Conservation (phyloP, 2,797 vertebrate species). For the Taeniopygia guttata region DNA sequence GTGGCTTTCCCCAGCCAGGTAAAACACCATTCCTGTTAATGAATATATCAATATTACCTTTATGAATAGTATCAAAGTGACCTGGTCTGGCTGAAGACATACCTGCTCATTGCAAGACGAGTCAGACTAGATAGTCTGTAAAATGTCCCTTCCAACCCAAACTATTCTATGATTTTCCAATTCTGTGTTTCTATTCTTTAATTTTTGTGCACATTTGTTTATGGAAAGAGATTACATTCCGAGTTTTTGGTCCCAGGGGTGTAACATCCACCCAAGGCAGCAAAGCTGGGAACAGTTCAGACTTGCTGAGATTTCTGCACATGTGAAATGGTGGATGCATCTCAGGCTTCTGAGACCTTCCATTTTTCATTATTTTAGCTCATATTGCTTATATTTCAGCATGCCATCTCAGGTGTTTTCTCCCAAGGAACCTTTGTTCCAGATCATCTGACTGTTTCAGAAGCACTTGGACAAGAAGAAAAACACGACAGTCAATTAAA, state of each 20-base stretch:
- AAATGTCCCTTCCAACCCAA: background rate
- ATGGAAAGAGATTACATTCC: background rate
- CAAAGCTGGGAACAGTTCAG: background rate
- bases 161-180: accelerated
- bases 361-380: background rate
- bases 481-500: conserved; percentile 83
- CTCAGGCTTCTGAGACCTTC: background rate
- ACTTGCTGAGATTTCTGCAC: background rate
- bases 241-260: background rate
- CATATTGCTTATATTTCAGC: conserved; percentile 43
- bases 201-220: background rate
- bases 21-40: background rate
- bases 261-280: background rate
- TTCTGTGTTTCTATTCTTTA: background rate
- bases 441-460: conserved; percentile 81
- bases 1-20: background rate
- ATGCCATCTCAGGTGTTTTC: conserved; percentile 57
- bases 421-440: conserved; percentile 72
- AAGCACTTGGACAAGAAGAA: conserved; percentile 74
- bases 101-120: background rate
- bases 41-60: background rate
- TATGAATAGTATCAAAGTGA: background rate
- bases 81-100: background rate
- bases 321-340: background rate
- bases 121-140: background rate